phyloP scores from a whole-genome alignment of 1,140 invertebrate genomes.

The Drosophila sechellia region DNA sequence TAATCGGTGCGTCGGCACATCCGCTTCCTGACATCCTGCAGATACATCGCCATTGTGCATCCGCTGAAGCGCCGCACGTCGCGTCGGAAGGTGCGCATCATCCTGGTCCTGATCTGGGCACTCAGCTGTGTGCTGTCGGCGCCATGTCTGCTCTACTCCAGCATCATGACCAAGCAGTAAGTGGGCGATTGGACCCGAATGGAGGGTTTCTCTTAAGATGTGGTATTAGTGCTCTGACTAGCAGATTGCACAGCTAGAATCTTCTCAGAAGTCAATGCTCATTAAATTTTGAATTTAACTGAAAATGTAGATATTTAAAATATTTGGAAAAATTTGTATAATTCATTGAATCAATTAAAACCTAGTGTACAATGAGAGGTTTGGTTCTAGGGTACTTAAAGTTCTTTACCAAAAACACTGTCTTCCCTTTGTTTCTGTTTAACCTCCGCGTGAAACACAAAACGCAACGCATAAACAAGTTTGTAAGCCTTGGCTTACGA shows the following conservation, averaged over 20 bases:
- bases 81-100: slow-evolving; percentile 90
- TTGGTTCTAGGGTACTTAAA: neutral
- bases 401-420: neutral
- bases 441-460: slow-evolving; percentile 11
- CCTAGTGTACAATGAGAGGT: neutral
- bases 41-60: slow-evolving; percentile 96
- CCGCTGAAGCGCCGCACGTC: slow-evolving; percentile 94
- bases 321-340: no score
- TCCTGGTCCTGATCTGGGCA: slow-evolving; percentile 93
- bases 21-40: slow-evolving; percentile 85
- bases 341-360: neutral
- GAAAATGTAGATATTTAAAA: no score
- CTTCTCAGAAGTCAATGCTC: neutral
- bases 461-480: slow-evolving; percentile 55
- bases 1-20: slow-evolving; percentile 39
- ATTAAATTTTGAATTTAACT: no score
- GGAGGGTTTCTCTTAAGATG: no score
- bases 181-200: slow-evolving; percentile 48
- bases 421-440: slow-evolving; percentile 19
- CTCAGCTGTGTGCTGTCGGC: slow-evolving; percentile 91
- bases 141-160: slow-evolving; percentile 93
- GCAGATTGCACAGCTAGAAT: neutral
- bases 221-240: neutral
- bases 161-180: slow-evolving; percentile 90
- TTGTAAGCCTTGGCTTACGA: slow-evolving; percentile 49